A percentile compares a stretch with the other conserved stretches of the same genome.
phyloP scores from a whole-genome alignment of 2,888 invertebrate species.

The Ptychoptera albimana region DNA sequence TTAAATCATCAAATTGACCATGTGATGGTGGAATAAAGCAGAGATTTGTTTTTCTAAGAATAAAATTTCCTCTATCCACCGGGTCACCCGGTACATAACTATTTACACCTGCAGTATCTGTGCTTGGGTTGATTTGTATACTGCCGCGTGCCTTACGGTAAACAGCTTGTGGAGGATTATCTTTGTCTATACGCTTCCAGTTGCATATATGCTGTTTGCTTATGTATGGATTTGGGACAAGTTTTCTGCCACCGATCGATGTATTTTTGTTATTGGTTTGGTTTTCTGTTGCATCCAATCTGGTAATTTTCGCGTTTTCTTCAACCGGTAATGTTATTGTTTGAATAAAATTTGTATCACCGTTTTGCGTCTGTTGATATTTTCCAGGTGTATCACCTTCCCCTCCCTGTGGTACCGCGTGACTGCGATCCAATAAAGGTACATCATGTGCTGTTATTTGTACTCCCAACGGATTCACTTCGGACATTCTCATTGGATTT shows the following conservation, averaged over 20 bases:
- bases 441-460: slow-evolving; percentile 8
- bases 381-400: neutral
- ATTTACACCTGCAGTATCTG: neutral
- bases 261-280: no score
- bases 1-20: neutral
- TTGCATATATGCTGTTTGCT: no score
- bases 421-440: neutral
- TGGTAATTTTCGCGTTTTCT: slow-evolving; percentile 8
- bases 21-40: no score
- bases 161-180: no score
- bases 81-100: neutral
- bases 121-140: neutral
- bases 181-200: no score
- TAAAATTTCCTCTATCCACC: slow-evolving; percentile 2
- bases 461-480: neutral
- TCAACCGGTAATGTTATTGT: slow-evolving; percentile 9
- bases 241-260: no score
- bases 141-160: neutral
- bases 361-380: neutral
- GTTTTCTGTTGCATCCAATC: neutral
- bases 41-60: neutral
- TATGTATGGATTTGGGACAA: no score
- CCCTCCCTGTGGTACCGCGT: neutral
- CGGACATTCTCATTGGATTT: neutral
- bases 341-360: slow-evolving; percentile 10